Conservation (phyloP, 2,888 invertebrate genomes). For the Chirona hameri region DNA sequence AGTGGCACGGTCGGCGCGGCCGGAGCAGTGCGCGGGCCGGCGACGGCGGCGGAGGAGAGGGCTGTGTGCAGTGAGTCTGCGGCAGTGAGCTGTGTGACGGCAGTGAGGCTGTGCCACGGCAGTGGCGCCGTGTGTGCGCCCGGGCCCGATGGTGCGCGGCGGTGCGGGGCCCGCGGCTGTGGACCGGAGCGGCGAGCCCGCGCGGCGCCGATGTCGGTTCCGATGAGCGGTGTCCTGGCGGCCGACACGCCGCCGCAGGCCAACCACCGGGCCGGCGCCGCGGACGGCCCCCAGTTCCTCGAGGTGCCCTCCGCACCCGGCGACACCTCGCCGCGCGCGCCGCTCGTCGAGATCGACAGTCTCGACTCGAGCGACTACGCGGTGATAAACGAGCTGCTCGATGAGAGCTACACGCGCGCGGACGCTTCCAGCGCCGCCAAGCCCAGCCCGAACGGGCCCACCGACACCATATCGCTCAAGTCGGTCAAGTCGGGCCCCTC, state of each 20-base stretch:
- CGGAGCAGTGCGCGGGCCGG: not conserved
- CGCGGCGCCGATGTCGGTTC: not conserved
- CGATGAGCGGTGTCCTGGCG: not conserved
- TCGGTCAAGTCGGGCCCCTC: not conserved
- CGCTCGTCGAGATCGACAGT: constrained; percentile 8
- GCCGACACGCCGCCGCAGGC: not conserved
- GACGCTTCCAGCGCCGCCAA: not conserved
- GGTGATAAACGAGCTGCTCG: constrained; percentile 8
- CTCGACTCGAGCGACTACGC: constrained; percentile 24
- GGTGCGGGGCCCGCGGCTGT: not conserved
- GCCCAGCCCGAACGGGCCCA: constrained; percentile 13
- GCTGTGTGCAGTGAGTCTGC: not conserved
- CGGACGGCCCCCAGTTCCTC: not conserved
- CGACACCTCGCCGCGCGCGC: not conserved
- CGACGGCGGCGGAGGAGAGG: not conserved
- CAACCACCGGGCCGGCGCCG: not conserved
- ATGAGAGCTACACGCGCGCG: not conserved
- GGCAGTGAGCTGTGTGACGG: not conserved
- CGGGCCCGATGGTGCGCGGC: not conserved
- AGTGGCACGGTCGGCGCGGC: not conserved
- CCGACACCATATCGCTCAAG: constrained; percentile 10
- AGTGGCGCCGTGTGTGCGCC: constrained; percentile 2
- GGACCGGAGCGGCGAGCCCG: not conserved
- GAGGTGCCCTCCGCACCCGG: not conserved
- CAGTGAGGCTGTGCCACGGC: not conserved